Evolutionary conservation across 2,113 vertebrate species (phyloP).

Genomic region (Lucifuga dentata): DNA sequence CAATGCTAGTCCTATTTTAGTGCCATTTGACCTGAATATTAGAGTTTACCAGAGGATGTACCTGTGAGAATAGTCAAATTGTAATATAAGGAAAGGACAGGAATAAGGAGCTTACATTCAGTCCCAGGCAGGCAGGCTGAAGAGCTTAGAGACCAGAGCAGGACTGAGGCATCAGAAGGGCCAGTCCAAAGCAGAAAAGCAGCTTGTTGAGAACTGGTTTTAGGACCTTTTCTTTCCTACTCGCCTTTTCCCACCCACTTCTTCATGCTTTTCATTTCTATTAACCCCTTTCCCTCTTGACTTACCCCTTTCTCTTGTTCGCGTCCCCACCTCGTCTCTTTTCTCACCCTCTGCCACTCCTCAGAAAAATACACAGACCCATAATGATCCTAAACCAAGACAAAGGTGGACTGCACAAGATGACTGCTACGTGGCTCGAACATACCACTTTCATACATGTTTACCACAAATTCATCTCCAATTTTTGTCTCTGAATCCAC

Average conservation of each 20-base stretch:
- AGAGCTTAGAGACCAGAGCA: conserved; percentile 40
- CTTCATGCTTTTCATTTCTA: conserved; percentile 9
- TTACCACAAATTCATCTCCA: conserved; percentile 2
- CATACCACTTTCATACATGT: conserved; percentile 14
- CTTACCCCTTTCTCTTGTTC: neutral
- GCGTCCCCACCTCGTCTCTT: neutral
- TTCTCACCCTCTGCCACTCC: neutral
- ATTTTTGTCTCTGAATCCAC: neutral
- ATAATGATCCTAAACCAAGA: neutral
- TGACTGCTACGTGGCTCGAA: neutral
- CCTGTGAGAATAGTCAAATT: neutral
- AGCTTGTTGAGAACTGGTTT: conserved; percentile 30
- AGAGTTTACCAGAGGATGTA: too few relatives aligned
- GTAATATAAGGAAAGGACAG: conserved; percentile 24
- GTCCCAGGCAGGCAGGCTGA: conserved; percentile 43
- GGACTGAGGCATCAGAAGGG: neutral
- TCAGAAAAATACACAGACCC: conserved; percentile 18
- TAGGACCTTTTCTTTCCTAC: neutral
- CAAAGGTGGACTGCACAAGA: neutral
- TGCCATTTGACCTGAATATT: conserved; percentile 5
- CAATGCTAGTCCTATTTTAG: neutral
- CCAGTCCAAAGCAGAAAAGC: conserved; percentile 48
- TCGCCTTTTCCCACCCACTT: neutral
- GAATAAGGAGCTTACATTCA: conserved; percentile 66
- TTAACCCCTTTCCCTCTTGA: conserved; percentile 7